phyloP scores from a whole-genome alignment of 64 coral and sea anemone species.

The Montipora efflorescens region DNA sequence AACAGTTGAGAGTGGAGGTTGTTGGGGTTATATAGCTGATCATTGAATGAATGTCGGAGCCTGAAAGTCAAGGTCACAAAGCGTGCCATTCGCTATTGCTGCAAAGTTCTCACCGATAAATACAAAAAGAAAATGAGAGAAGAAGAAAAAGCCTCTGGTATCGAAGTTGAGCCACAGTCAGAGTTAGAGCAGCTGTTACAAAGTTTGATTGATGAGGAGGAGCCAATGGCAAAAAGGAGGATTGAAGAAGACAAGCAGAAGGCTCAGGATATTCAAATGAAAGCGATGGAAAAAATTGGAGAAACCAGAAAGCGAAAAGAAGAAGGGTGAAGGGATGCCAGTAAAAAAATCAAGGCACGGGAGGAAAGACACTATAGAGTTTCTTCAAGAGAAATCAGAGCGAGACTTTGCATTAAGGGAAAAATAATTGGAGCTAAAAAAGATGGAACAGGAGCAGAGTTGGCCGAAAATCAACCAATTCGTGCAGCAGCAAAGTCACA shows the following conservation, averaged over 20 bases:
- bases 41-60: not conserved
- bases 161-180: not conserved
- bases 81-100: no score
- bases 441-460: not conserved
- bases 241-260: no score
- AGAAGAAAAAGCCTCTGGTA: not conserved
- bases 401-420: constrained; percentile 5
- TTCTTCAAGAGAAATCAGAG: constrained; percentile 10
- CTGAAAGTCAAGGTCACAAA: no score
- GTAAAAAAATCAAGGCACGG: not conserved
- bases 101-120: not conserved
- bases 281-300: no score
- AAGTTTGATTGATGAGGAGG: not conserved
- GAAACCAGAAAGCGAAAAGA: no score
- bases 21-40: not conserved
- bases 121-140: not conserved
- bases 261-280: no score
- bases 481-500: not conserved
- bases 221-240: no score
- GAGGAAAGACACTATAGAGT: constrained; percentile 3
- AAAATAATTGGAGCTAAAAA: not conserved
- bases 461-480: not conserved
- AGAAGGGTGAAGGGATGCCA: not conserved
- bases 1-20: not conserved
- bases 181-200: not conserved